Base-by-base conservation (phyloP, 2,113 vertebrate genomes). In the Phalacrocorax pelagicus region DNA sequence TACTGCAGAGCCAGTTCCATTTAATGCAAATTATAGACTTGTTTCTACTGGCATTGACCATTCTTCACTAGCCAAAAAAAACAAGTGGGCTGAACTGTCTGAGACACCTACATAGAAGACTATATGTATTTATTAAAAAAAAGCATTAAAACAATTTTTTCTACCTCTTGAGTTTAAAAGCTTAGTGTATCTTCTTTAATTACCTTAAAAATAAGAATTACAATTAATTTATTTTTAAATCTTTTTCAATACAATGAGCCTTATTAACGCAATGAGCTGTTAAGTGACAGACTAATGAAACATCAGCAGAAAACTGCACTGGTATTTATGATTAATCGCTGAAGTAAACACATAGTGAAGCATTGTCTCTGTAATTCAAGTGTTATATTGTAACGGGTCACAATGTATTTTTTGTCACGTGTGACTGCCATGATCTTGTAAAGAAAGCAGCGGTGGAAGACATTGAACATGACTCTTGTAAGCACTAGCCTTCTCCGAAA, bases 11-110 rank as follows among this genome's bases (percentile, higher is more conserved):
- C 57, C 65, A 34, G 55, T 55, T 86, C 69, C 77, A 88, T 87
- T 93, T 94, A 74, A 71, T 84, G 80, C 80, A 91, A 93, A 96
- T 86, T 88, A 88, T 58, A 71, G 30, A n/a, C 81, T 89, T 88
- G 52, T 94, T 95, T 84, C 81, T 86, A 79, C 30, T 65, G 30
- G 65, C 72, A 84, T 26, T 20, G 22, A 22, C 15, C 36, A 67
- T 59, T 74, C 47, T 67, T 86, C 61, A 63, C 42, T 12, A 86
- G 51, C n/a, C 63, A 88, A 88, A 81, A 89, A 77, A 77, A 46
- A 0, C 12, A 85, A 89, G 65, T 2, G 84, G n/a, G 40, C 34
- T 85, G 49, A 92, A 81, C 44, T 40, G 26, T 66, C 55, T 70
- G 15, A 90, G 13, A 80, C 11, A 29, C 20, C 36, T 72, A 21